Conservation (phyloP, 2,888 invertebrate species). For the Prosopocoilus inquinatus region DNA sequence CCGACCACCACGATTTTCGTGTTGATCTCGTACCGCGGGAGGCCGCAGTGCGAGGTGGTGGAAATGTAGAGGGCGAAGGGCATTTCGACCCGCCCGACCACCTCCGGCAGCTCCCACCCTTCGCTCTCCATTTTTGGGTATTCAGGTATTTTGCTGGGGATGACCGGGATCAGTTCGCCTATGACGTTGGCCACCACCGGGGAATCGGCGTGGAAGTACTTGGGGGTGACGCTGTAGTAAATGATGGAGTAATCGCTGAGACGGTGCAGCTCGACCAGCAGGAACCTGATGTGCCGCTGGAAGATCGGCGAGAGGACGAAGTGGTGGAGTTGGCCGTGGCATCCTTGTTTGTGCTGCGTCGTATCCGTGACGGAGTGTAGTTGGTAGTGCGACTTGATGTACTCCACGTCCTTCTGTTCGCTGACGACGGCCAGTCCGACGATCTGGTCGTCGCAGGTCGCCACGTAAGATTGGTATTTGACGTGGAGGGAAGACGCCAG, state of each 20-base stretch:
- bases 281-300: constrained; percentile 57
- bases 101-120: constrained; percentile 23
- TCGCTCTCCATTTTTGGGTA: constrained; percentile 16
- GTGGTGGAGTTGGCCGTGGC: constrained; percentile 49
- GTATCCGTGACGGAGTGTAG: constrained; percentile 45
- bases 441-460: constrained; percentile 4
- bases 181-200: constrained; percentile 34
- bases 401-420: constrained; percentile 41
- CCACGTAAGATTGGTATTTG: background rate
- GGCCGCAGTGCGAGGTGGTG: constrained; percentile 54
- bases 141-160: constrained; percentile 36
- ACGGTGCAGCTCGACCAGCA: constrained; percentile 62
- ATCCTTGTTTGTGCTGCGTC: constrained; percentile 37
- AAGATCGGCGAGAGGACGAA: constrained; percentile 60
- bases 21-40: constrained; percentile 56
- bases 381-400: constrained; percentile 46
- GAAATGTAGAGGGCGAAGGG: constrained; percentile 57
- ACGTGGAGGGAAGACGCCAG: no score
- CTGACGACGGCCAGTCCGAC: constrained; percentile 40
- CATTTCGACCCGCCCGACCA: constrained; percentile 25
- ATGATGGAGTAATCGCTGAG: constrained; percentile 55
- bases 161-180: constrained; percentile 35
- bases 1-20: constrained; percentile 65
- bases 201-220: constrained; percentile 31
- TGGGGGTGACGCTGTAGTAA: constrained; percentile 57